These are phyloP conservation scores for Rhogogaster chlorosoma DNA, from an alignment of 2,888 invertebrate genomes.

Conservation along the genomic window DNA sequence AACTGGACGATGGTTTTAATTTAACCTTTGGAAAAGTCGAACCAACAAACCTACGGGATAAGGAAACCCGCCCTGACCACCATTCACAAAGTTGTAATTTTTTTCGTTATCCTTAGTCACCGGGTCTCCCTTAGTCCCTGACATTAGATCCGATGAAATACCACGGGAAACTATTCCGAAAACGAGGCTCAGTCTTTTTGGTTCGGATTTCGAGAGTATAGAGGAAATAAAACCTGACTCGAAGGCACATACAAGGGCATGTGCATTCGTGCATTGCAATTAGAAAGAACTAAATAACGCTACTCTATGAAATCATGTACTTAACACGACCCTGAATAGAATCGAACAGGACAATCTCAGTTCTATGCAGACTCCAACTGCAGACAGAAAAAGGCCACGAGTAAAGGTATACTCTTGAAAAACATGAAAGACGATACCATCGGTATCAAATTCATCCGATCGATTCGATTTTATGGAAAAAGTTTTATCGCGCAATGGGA, in stretches of 20 bases:
- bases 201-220: neutral
- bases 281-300: neutral
- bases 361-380: neutral
- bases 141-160: neutral
- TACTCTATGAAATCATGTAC: neutral
- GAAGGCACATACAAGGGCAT: neutral
- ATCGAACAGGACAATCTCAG: neutral
- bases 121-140: neutral
- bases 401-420: neutral
- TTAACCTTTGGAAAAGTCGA: constrained; percentile 7
- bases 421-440: neutral
- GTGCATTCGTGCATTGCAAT: neutral
- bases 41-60: neutral
- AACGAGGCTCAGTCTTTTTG: neutral
- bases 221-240: neutral
- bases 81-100: neutral
- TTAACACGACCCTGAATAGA: neutral
- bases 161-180: neutral
- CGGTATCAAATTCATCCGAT: neutral
- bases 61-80: neutral
- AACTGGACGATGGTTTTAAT: constrained; percentile 9
- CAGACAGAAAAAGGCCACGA: neutral
- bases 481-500: neutral
- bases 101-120: neutral
- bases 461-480: neutral